Percentiles rank a stretch among this genome's conserved stretches.
These are phyloP conservation scores for Ennomos erosarius DNA, from an alignment of 2,888 invertebrate species.

Conservation along the genomic window DNA sequence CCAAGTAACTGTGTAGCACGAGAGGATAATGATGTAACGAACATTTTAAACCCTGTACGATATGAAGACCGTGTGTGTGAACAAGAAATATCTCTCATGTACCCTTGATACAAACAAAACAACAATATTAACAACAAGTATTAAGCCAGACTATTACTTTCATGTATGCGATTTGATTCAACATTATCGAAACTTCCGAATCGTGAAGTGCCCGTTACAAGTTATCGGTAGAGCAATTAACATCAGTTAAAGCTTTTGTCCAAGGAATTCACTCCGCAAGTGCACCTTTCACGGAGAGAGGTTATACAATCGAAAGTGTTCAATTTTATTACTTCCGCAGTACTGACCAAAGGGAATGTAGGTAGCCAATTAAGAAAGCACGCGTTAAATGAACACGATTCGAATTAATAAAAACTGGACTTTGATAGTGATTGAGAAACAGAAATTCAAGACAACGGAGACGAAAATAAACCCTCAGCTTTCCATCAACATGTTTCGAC, in stretches of 20 bases:
- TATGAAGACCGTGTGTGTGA: too few relatives aligned
- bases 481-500: slow-evolving; percentile 6
- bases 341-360: slow-evolving; percentile 1
- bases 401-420: not conserved
- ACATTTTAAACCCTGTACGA: too few relatives aligned
- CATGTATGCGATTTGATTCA: too few relatives aligned
- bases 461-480: slow-evolving; percentile 19
- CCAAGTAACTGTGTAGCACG: too few relatives aligned
- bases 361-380: slow-evolving; percentile 4
- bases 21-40: too few relatives aligned
- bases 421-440: slow-evolving; percentile 1
- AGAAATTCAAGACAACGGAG: slow-evolving; percentile 16
- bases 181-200: not conserved
- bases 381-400: not conserved
- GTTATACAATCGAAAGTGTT: slow-evolving; percentile 12
- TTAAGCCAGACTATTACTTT: too few relatives aligned
- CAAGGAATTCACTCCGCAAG: slow-evolving; percentile 1
- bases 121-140: too few relatives aligned
- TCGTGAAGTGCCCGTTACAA: slow-evolving; percentile 41
- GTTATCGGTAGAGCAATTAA: slow-evolving; percentile 27
- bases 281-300: slow-evolving; percentile 6
- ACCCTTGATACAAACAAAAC: too few relatives aligned
- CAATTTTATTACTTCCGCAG: slow-evolving; percentile 13
- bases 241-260: slow-evolving; percentile 26
- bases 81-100: too few relatives aligned